Conservation (phyloP, 2,797 vertebrate genomes). For the Chloroceryle inda region DNA sequence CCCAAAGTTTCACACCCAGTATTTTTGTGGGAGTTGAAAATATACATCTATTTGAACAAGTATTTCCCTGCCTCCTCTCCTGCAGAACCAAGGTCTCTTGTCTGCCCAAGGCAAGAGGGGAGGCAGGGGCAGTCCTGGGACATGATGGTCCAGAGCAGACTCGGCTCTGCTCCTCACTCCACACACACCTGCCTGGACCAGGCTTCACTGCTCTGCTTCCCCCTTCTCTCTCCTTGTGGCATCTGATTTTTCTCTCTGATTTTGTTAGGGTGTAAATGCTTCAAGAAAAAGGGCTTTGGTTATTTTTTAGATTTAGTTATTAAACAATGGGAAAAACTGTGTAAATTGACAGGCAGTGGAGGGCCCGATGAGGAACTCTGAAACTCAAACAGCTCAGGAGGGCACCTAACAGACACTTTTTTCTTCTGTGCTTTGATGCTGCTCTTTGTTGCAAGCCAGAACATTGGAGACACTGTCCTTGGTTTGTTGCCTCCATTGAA, state of each 20-base stretch:
- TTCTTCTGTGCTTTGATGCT: neutral
- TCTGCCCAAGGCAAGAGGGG: neutral
- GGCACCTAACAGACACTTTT: neutral
- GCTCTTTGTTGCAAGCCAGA: neutral
- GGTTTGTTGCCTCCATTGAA: neutral
- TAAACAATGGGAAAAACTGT: neutral
- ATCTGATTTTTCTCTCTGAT: neutral
- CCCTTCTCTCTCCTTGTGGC: neutral
- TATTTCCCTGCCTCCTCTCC: neutral
- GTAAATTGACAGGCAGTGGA: neutral
- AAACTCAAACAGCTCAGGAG: neutral
- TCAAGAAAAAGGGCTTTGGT: neutral
- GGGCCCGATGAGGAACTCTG: rapidly evolving
- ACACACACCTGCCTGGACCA: neutral
- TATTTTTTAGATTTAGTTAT: neutral
- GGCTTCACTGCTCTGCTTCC: neutral
- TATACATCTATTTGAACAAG: neutral
- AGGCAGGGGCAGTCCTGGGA: neutral
- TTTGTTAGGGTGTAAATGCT: neutral
- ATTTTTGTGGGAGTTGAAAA: slow-evolving; percentile 6
- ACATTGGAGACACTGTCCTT: neutral
- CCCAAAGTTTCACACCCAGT: neutral
- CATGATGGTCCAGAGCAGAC: neutral
- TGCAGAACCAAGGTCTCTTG: neutral
- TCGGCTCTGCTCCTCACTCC: neutral